Evolutionary conservation across 2,113 vertebrate genomes (phyloP).

Genomic region (Atractosteus spatula): DNA sequence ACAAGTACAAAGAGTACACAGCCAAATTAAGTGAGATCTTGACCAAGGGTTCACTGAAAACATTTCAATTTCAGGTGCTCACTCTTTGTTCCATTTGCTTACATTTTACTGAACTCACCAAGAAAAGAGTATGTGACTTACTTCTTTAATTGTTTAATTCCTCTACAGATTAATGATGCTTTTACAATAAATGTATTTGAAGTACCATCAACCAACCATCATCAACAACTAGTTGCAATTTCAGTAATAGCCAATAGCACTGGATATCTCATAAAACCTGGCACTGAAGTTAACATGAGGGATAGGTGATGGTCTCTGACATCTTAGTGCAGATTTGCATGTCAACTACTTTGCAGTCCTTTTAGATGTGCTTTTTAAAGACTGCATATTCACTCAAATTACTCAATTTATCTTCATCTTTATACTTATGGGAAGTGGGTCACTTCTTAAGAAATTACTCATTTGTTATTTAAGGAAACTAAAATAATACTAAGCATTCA

Average conservation of each 20-base stretch:
- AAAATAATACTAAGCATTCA: neutral
- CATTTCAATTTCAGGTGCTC: no score
- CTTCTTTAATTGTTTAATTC: slow-evolving; percentile 26
- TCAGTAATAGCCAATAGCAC: slow-evolving; percentile 42
- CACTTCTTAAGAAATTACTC: slow-evolving; percentile 10
- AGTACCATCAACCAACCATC: neutral
- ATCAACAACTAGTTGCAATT: slow-evolving; percentile 6
- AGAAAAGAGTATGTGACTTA: no score
- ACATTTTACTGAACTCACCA: no score
- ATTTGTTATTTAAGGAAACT: slow-evolving; percentile 32
- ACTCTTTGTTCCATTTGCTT: no score
- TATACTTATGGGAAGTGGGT: neutral
- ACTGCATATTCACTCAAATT: neutral
- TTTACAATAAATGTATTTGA: slow-evolving; percentile 37
- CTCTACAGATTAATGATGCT: slow-evolving; percentile 44
- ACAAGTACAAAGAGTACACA: no score
- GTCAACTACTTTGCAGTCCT: slow-evolving; percentile 28
- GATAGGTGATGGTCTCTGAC: slow-evolving; percentile 30
- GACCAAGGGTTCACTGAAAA: no score
- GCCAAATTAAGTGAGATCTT: no score
- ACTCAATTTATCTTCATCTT: neutral
- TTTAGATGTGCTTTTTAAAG: neutral
- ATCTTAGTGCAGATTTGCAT: slow-evolving; percentile 38
- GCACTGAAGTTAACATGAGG: slow-evolving; percentile 49
- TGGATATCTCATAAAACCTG: slow-evolving; percentile 44